Base-by-base conservation (phyloP, 2,888 invertebrate species). In the Eueremaeus valkanovi region DNA sequence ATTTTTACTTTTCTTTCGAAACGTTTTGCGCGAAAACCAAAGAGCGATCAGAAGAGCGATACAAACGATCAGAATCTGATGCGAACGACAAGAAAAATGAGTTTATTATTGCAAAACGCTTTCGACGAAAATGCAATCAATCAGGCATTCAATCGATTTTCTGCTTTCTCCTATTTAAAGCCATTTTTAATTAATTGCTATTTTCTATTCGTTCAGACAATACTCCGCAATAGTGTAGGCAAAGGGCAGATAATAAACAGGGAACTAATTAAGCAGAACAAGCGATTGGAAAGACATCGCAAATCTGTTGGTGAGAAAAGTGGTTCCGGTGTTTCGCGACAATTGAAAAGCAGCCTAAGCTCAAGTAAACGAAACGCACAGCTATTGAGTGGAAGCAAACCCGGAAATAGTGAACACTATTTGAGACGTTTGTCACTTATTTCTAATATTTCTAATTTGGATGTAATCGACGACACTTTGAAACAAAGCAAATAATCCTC, bases 51-150 rank as follows among this genome's bases (percentile, higher is more conserved):
- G 24, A 29, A 66, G 8, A 36, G 9, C 11, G 31, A 36, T 18
- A 18, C 36, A 36, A 13, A 66, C 8, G 33, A 31, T 13, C 18
- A 36, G 8, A 36, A 66, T 36, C 11, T 29, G 33, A 21, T 1
- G 6, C 9, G 36, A 11, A 66, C 33, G 36, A 36, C 66, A n/a
- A 36, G 36, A 66, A 66, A 36, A 66, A 36, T 66, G 66, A 66
- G 36, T 36, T n/a, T 18, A 29, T 66, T 66, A 31, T 66, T 66
- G 36, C 36, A 66, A 36, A 66, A 66, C 31, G 66, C 66, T 5
- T 66, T 66, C 36, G 36, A 66, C 33, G 66, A 66, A 9, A 66
- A 36, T 21, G n/a, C 16, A 3, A 36, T 33, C 9, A 66, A 33
- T 66, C 66, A 66, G 36, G 66, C 36, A 13, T n/a, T 51, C 3